These are phyloP conservation scores for Synchiropus splendidus DNA, from an alignment of 2,113 vertebrate species.

Conservation along the genomic window DNA sequence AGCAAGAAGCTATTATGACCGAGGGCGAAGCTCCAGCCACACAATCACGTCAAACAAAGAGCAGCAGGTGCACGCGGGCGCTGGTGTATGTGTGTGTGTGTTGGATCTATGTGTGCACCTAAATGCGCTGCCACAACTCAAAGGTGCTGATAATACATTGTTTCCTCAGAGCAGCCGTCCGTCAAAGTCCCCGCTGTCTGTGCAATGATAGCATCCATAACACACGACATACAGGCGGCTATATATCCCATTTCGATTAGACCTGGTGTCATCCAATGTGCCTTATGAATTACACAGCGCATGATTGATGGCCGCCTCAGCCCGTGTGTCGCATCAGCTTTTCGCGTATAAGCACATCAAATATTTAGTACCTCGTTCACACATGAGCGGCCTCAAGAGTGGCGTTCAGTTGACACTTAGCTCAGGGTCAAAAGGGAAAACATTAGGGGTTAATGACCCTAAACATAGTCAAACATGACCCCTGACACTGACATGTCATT, in stretches of 20 bases:
- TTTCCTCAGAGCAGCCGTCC: constrained; percentile 9
- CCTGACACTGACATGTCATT: neutral
- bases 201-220: constrained; percentile 13
- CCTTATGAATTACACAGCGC: constrained; percentile 8
- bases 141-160: constrained; percentile 10
- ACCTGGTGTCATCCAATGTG: constrained; percentile 17
- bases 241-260: constrained; percentile 30
- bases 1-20: constrained; percentile 10
- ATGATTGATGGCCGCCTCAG: constrained; percentile 20
- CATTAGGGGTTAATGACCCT: constrained; percentile 5
- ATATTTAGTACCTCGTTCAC: constrained; percentile 33
- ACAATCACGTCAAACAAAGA: constrained; percentile 11
- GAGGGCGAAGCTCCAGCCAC: constrained; percentile 2
- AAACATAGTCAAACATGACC: neutral
- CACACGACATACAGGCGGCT: constrained; percentile 9
- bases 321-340: constrained; percentile 21
- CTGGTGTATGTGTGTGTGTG: neutral
- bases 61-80: constrained; percentile 4
- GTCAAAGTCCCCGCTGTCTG: constrained; percentile 13
- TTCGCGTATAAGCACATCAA: constrained; percentile 34
- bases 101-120: constrained; percentile 5
- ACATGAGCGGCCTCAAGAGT: constrained; percentile 4
- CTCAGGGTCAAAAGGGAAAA: constrained; percentile 14
- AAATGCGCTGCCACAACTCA: constrained; percentile 7
- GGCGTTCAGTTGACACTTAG: constrained; percentile 6